Conservation (phyloP, 2,888 invertebrate species). For the Agonum fuliginosum region DNA sequence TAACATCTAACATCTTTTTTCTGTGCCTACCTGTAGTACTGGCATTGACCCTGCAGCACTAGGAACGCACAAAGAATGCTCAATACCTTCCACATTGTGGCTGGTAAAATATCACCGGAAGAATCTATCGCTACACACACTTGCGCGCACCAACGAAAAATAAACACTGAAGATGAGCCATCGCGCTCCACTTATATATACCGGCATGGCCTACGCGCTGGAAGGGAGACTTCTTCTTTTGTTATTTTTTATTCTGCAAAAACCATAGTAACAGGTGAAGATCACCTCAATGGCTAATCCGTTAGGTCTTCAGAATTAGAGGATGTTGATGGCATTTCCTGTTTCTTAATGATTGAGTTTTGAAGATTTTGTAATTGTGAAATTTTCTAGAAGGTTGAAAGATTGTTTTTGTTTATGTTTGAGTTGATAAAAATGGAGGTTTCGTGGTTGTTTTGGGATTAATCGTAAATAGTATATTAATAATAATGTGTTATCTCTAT, state of each 20-base stretch:
- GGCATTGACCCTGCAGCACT: conserved; percentile 49
- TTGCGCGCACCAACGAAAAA: conserved; percentile 1
- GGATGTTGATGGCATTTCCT: too few species aligned
- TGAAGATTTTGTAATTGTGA: neutral
- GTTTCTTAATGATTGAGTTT: too few species aligned
- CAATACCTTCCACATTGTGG: conserved; percentile 36
- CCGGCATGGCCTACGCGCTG: conserved; percentile 5
- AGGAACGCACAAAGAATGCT: conserved; percentile 33
- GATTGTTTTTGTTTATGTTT: neutral
- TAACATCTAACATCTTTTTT: neutral
- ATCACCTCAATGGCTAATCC: conserved; percentile 18
- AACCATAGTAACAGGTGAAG: conserved; percentile 9
- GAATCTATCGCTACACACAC: conserved; percentile 11
- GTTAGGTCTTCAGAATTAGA: conserved; percentile 8
- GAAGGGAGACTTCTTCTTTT: conserved; percentile 43
- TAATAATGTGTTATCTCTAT: too few species aligned
- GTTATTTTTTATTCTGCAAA: conserved; percentile 26
- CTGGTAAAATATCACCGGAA: conserved; percentile 19
- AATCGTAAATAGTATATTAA: too few species aligned
- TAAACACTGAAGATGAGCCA: conserved; percentile 53
- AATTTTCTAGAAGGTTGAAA: neutral
- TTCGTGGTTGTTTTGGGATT: too few species aligned
- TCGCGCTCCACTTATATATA: conserved; percentile 36
- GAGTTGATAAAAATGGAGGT: too few species aligned
- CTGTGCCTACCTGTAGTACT: conserved; percentile 47